Base-by-base conservation (phyloP, 2,113 vertebrate species). In the Nipponia nippon region DNA sequence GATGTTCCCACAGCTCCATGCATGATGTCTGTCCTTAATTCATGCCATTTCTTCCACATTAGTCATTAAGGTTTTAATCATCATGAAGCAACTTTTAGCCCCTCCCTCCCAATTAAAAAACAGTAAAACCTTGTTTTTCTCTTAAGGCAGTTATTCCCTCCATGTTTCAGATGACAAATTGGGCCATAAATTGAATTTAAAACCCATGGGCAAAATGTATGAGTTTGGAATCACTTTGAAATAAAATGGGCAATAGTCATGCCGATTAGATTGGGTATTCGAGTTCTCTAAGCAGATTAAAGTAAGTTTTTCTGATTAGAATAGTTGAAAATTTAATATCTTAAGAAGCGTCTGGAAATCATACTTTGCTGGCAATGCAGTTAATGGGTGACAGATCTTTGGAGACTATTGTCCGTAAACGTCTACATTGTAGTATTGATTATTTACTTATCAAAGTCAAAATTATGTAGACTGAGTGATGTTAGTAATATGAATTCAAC, bases 131-230 rank as follows among this genome's bases (percentile, higher is more conserved):
- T 77, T 90, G 26, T 56, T 90, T 69, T 92, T 72, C 77, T 91
- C 81, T 88, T 73, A 85, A 90, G 70, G 30, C 32, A 96, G 90
- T 94, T 81, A 91, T 91, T 67, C n/a, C 14, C 40, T 78, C 49
- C 20, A n/a, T 84, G 49, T 95, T 91, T 92, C 90, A 87, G 27
- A 70, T 53, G 65, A 95, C 25, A 95, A 88, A 88, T 65, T 92
- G 32, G 75, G 20, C 46, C 62, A 91, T 84, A 89, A 96, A 87
- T 95, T 94, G 42, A 89, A 90, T 90, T 96, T 94, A 93, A 96
- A 95, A 88, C 36, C 30, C 34, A 38, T 27, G 62, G 44, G 56
- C 20, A 78, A 94, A 78, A 63, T 52, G 70, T 22, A 76, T 70
- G 91, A 84, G 47, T 92, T 93, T 79, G 56, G 56, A 96, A 87